phyloP scores from a whole-genome alignment of 1,140 invertebrate genomes.

The Parasteatoda tepidariorum region DNA sequence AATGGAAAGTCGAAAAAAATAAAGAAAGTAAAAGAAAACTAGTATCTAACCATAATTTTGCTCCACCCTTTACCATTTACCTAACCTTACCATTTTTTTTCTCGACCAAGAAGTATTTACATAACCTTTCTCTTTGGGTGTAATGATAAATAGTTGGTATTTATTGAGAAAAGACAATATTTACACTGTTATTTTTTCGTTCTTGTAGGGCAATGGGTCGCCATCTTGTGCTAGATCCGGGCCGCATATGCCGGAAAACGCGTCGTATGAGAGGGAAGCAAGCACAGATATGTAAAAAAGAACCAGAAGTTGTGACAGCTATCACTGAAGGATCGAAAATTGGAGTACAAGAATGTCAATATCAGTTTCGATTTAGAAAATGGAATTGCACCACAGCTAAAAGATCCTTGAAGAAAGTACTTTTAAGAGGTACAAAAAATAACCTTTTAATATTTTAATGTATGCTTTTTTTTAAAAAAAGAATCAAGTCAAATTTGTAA shows the following conservation, averaged over 20 bases:
- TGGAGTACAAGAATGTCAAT: constrained; percentile 81
- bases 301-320: constrained; percentile 66
- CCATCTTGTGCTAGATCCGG: constrained; percentile 87
- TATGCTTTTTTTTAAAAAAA: background rate
- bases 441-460: background rate
- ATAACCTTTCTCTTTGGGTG: background rate
- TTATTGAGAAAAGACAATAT: background rate
- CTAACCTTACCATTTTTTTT: background rate
- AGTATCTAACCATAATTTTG: too few species aligned
- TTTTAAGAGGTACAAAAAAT: constrained; percentile 69
- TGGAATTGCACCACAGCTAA: constrained; percentile 84
- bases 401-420: constrained; percentile 79
- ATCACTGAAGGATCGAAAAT: constrained; percentile 68
- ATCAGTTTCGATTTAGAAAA: constrained; percentile 86
- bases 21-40: too few species aligned
- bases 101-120: background rate
- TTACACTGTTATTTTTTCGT: background rate
- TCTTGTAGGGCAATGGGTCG: constrained; percentile 70
- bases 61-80: background rate
- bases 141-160: background rate
- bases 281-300: constrained; percentile 69
- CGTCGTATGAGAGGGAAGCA: constrained; percentile 77
- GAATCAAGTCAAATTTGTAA: too few species aligned
- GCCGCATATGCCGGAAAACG: constrained; percentile 85
- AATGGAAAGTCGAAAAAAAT: background rate